Percentiles rank a stretch among this genome's conserved stretches.
Evolutionary conservation across 1,140 invertebrate genomes (phyloP).

Genomic region (Uloborus diversus): DNA sequence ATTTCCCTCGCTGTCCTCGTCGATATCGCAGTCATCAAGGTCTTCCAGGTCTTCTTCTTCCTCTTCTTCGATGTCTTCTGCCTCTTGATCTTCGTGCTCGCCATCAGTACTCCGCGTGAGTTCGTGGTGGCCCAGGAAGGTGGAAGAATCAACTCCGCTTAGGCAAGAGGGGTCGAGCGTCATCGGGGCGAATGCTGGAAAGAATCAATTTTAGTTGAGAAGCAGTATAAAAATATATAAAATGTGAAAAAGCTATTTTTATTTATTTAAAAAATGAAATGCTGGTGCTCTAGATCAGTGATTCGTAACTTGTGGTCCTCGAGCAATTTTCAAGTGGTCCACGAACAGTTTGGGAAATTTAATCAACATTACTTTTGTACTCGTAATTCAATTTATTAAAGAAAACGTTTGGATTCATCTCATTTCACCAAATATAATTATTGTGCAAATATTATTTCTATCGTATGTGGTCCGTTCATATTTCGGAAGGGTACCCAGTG

Average conservation of each 20-base stretch:
- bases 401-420: too few relatives aligned
- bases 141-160: neutral
- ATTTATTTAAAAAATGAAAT: too few relatives aligned
- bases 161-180: constrained; percentile 29
- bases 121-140: constrained; percentile 7
- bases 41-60: constrained; percentile 21
- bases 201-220: neutral
- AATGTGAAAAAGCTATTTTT: neutral
- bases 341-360: too few relatives aligned
- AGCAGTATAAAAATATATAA: neutral
- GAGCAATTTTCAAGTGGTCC: too few relatives aligned
- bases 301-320: too few relatives aligned
- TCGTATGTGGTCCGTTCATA: too few relatives aligned
- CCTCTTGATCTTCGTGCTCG: neutral
- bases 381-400: too few relatives aligned
- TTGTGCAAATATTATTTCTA: too few relatives aligned
- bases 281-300: too few relatives aligned
- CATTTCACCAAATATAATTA: too few relatives aligned
- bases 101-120: constrained; percentile 7
- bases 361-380: too few relatives aligned
- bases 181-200: constrained; percentile 30
- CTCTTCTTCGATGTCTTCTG: constrained; percentile 14
- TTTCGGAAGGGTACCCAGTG: too few relatives aligned
- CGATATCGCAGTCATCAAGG: constrained; percentile 1
- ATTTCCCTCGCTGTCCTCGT: neutral